These are phyloP conservation scores for Clarias batrachus DNA, from an alignment of 2,113 vertebrate species.

Conservation along the genomic window DNA sequence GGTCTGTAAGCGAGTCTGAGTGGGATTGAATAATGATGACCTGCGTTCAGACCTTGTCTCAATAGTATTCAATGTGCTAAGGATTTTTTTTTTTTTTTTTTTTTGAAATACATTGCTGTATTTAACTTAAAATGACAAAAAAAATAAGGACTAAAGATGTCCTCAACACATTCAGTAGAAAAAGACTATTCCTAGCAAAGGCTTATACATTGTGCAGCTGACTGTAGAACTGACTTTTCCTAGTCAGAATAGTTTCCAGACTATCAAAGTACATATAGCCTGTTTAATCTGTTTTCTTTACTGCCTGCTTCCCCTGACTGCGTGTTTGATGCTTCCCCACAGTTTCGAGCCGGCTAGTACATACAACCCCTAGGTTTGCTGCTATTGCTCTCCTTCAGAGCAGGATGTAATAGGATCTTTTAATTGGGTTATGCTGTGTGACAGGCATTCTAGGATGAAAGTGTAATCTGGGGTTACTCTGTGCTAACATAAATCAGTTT, in stretches of 20 bases:
- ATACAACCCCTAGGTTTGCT: not conserved
- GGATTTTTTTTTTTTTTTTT: not conserved
- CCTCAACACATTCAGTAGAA: not conserved
- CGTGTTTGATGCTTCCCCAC: too few relatives aligned
- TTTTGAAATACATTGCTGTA: not conserved
- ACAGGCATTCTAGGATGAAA: constrained; percentile 34
- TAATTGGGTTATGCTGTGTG: constrained; percentile 54
- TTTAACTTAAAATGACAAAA: not conserved
- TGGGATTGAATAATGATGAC: not conserved
- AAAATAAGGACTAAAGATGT: not conserved
- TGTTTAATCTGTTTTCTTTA: too few relatives aligned
- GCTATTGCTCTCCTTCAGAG: constrained; percentile 22
- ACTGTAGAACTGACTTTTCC: too few relatives aligned
- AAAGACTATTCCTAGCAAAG: not conserved
- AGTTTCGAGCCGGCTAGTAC: too few relatives aligned
- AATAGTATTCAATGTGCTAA: not conserved
- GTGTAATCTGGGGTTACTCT: constrained; percentile 55
- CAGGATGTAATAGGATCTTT: constrained; percentile 50
- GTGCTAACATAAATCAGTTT: constrained; percentile 51
- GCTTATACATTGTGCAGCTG: not conserved
- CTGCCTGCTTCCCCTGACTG: too few relatives aligned
- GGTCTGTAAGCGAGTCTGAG: not conserved
- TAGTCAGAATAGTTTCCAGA: too few relatives aligned
- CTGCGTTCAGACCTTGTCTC: not conserved
- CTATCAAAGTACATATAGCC: too few relatives aligned